A percentile compares a stretch with the other conserved stretches of the same genome.
phyloP scores from a whole-genome alignment of 2,113 vertebrate genomes.

The Dipodomys spectabilis region DNA sequence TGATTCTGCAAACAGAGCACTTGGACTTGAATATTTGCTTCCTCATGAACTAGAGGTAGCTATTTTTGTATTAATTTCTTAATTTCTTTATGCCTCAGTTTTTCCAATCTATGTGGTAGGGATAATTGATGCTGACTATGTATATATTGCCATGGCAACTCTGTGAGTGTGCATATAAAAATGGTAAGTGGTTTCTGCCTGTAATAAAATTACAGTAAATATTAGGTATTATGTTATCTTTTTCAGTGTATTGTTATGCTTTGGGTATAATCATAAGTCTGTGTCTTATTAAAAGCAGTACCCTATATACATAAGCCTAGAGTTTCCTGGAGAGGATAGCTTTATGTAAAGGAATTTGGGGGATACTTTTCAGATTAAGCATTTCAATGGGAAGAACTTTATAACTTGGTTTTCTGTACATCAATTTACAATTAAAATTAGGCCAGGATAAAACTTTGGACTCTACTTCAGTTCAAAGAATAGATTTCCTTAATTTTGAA shows the following conservation, averaged over 20 bases:
- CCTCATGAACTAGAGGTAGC: background rate
- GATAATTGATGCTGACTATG: background rate
- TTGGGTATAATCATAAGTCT: background rate
- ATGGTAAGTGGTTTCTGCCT: background rate
- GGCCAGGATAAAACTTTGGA: background rate
- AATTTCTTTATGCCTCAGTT: background rate
- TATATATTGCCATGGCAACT: background rate
- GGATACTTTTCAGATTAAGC: background rate
- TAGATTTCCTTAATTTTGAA: conserved; percentile 42
- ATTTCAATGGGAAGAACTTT: background rate
- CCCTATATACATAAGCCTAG: background rate
- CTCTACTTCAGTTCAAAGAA: background rate
- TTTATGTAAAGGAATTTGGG: background rate
- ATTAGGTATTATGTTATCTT: background rate
- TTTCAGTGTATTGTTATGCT: background rate
- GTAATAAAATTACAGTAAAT: background rate
- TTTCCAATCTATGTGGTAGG: background rate
- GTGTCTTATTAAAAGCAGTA: background rate
- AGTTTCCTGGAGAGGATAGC: background rate
- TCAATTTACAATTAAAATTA: conserved; percentile 6
- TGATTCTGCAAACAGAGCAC: background rate
- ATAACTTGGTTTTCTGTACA: background rate
- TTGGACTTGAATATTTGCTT: background rate
- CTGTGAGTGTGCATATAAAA: background rate
- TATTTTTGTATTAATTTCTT: background rate